A percentile compares a stretch with the other conserved stretches of the same genome.
Evolutionary conservation across 2,888 invertebrate species (phyloP).

Genomic region (Sesia apiformis): DNA sequence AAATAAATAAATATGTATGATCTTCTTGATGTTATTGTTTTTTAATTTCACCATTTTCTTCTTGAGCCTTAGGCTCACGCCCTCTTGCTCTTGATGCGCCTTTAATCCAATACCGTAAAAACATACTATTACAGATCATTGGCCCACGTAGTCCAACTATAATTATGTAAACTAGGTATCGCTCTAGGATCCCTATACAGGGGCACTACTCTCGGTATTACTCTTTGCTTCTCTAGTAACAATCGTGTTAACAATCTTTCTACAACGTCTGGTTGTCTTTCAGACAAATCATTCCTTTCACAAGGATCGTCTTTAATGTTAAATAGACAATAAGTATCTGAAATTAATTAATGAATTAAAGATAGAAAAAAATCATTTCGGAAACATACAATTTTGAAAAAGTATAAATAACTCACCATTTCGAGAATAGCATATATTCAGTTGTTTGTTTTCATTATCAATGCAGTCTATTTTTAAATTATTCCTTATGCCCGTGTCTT

Average conservation of each 20-base stretch:
- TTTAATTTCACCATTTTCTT: too few species aligned
- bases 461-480: conserved; percentile 30
- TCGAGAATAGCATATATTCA: conserved; percentile 30
- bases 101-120: too few species aligned
- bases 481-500: conserved; percentile 23
- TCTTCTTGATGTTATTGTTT: too few species aligned
- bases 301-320: conserved; percentile 54
- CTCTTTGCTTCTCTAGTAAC: conserved; percentile 26
- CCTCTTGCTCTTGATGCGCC: too few species aligned
- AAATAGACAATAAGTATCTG: conserved; percentile 42
- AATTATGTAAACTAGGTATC: conserved; percentile 37
- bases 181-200: conserved; percentile 36
- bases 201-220: conserved; percentile 31
- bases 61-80: too few species aligned
- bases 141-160: conserved; percentile 46
- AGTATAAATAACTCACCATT: conserved; percentile 26
- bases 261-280: conserved; percentile 28
- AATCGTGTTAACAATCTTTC: conserved; percentile 22
- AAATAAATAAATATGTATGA: too few species aligned
- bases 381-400: too few species aligned
- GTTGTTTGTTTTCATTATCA: conserved; percentile 4
- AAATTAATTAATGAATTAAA: too few species aligned
- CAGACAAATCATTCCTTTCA: conserved; percentile 40
- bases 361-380: too few species aligned
- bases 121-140: conserved; percentile 8